Evolutionary conservation across 2,797 vertebrate genomes (phyloP), one percentile per base, ranked within the genome.

Genomic region (Megaceryle alcyon): DNA sequence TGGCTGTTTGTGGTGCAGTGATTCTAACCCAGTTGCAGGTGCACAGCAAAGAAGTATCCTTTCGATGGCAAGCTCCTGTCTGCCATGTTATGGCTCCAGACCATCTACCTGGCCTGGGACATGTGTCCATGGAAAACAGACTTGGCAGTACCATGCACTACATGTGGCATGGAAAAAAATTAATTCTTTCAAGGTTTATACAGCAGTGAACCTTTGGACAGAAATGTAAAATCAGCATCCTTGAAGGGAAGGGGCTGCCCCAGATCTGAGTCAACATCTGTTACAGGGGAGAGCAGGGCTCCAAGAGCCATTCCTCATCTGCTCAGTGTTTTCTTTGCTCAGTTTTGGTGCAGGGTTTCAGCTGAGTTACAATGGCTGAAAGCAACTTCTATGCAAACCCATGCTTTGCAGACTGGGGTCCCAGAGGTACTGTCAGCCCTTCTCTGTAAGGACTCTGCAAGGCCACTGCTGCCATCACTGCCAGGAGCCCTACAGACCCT

Each of bases 321-420:
- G 14, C 18, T 65, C 35, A 13, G 18, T 6, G n/a, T 11, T 49
- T 64, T 65, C 41, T n/a, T 25, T 33, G 25, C 37, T 43, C 43
- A 5, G 9, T 15, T 26, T 26, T 26, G 44, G 18, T 33, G 39
- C 35, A 54, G n/a, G 31, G 10, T 22, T 79, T 60, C 59, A 76
- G n/a, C 17, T 3, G 2, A 75, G 78, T 51, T 79, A 9, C 1
- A 3, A 17, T 6, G 28, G 53, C 19, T 33, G 37, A 51, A 19
- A 68, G 39, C 51, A 65, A 63, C 7, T n/a, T 23, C 37, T 29
- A 10, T 19, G 22, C 16, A 68, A 48, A 16, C 23, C 28, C 1
- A 0, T 0, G 44, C 22, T 20, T 7, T 23, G 33, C 33, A 37
- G 51, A 2, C 5, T 14, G 39, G 26, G 20, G 29, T 69, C 10